phyloP scores from a whole-genome alignment of 2,113 vertebrate species.

The Ariopsis seemanni region DNA sequence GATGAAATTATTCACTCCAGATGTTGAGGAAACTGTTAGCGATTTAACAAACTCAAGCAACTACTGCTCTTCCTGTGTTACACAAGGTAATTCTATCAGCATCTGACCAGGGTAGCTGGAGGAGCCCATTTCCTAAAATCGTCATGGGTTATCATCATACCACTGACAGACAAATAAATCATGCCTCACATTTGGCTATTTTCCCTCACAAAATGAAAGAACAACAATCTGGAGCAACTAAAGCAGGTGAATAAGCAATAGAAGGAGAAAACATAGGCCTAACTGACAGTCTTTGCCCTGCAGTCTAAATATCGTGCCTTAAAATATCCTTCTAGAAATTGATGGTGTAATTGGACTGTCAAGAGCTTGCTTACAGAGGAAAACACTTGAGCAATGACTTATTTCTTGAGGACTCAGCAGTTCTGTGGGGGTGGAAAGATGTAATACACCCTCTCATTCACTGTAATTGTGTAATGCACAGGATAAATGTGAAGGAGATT shows the following conservation, averaged over 20 bases:
- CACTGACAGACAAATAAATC: slow-evolving; percentile 52
- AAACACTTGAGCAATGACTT: slow-evolving; percentile 54
- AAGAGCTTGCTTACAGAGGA: slow-evolving; percentile 38
- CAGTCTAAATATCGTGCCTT: slow-evolving; percentile 59
- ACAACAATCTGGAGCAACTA: slow-evolving; percentile 26
- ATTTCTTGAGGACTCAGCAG: slow-evolving; percentile 43
- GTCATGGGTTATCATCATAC: slow-evolving; percentile 53
- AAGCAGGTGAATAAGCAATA: slow-evolving; percentile 33
- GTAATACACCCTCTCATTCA: neutral
- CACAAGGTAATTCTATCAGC: slow-evolving; percentile 28
- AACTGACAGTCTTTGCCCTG: slow-evolving; percentile 46
- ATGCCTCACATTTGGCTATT: slow-evolving; percentile 31
- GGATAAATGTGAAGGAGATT: neutral
- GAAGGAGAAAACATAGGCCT: slow-evolving; percentile 20
- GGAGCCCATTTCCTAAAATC: slow-evolving; percentile 45
- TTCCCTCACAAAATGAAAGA: slow-evolving; percentile 21
- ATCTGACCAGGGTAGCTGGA: slow-evolving; percentile 39
- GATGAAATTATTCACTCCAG: neutral
- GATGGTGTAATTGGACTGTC: slow-evolving; percentile 48
- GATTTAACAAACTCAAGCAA: slow-evolving; percentile 11
- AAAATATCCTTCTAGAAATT: slow-evolving; percentile 38
- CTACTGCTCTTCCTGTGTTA: slow-evolving; percentile 12
- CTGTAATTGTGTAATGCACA: slow-evolving; percentile 30
- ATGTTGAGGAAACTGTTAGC: neutral
- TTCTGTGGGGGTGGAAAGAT: slow-evolving; percentile 11